Conservation (phyloP, 2,113 vertebrate genomes). For the Sylvietta virens region DNA sequence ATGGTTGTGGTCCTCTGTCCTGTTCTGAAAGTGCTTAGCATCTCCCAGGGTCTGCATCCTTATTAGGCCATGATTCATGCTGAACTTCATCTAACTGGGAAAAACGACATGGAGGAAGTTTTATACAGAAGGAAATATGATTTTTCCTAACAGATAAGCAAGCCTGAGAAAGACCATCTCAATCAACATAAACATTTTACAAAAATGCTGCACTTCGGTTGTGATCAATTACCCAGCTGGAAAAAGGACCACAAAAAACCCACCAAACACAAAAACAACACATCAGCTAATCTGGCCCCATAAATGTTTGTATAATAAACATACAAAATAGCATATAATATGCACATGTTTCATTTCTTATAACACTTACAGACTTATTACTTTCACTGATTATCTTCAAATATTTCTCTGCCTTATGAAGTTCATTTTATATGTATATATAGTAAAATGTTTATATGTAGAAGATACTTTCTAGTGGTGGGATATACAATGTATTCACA, state of each 20-base stretch:
- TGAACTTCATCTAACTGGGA: not conserved
- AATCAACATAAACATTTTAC: not conserved
- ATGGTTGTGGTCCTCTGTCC: not conserved
- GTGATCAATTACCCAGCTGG: not conserved
- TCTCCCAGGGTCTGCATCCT: not conserved
- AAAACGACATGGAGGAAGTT: not conserved
- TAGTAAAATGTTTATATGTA: not conserved
- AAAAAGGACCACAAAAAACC: not conserved
- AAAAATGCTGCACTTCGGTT: not conserved
- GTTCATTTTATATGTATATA: not conserved
- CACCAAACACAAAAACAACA: too few species aligned
- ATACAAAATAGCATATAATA: not conserved
- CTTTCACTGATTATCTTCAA: not conserved
- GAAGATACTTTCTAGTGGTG: not conserved
- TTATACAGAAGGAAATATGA: not conserved
- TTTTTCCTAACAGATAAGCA: not conserved
- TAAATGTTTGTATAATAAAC: not conserved
- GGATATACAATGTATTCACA: rapidly evolving
- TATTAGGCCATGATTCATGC: not conserved
- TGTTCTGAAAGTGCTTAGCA: not conserved
- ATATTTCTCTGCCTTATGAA: not conserved
- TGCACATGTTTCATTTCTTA: not conserved
- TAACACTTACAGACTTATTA: not conserved
- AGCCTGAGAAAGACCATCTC: not conserved
- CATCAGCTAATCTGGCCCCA: not conserved